These are phyloP conservation scores for Dolomedes plantarius DNA, from an alignment of 2,888 invertebrate genomes.

Conservation along the genomic window DNA sequence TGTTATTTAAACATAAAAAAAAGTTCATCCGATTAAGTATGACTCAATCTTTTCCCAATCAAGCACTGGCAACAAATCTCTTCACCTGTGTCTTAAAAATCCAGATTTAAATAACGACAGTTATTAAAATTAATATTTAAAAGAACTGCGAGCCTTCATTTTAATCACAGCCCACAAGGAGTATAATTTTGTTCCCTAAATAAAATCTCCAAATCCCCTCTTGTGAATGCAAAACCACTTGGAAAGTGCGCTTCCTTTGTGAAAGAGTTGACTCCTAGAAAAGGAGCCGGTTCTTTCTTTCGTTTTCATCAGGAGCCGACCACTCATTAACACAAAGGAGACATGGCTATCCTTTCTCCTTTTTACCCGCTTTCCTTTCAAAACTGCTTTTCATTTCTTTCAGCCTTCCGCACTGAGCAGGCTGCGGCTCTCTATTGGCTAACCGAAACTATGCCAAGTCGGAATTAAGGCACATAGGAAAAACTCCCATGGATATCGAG, in stretches of 20 bases:
- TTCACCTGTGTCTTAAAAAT: constrained; percentile 10
- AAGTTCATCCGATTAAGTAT: constrained; percentile 9
- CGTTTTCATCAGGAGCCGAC: constrained; percentile 26
- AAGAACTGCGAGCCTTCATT: constrained; percentile 15
- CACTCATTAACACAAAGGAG: constrained; percentile 67
- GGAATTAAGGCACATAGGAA: not conserved
- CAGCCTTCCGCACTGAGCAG: not conserved
- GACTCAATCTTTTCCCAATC: not conserved
- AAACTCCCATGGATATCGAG: not conserved
- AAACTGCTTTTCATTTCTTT: constrained; percentile 19
- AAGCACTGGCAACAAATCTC: constrained; percentile 10
- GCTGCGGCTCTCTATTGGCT: constrained; percentile 1
- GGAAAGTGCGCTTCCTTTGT: constrained; percentile 27
- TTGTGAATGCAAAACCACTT: constrained; percentile 16
- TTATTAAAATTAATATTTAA: constrained; percentile 23
- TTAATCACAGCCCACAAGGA: constrained; percentile 26
- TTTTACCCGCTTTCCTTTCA: constrained; percentile 47
- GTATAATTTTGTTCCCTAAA: constrained; percentile 13
- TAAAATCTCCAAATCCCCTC: constrained; percentile 14
- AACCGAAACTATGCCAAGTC: constrained; percentile 14
- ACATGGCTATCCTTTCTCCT: constrained; percentile 40
- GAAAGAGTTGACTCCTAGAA: constrained; percentile 16
- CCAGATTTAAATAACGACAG: constrained; percentile 13
- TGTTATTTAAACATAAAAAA: not conserved
- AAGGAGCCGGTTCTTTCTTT: constrained; percentile 43